Conservation (phyloP, 2,797 vertebrate species). For the Pseudochaenichthys georgianus region DNA sequence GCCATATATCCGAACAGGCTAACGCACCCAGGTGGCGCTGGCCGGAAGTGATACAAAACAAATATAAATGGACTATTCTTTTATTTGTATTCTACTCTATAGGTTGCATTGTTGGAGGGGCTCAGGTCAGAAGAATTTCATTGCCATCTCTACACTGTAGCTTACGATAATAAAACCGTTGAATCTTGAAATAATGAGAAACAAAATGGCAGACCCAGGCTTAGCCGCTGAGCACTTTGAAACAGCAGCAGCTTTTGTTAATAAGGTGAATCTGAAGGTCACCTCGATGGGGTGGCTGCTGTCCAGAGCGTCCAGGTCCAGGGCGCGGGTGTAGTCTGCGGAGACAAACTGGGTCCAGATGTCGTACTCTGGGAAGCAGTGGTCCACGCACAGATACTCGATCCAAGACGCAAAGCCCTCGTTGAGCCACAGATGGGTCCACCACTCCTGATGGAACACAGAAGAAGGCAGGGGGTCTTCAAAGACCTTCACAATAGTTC, state of each 20-base stretch:
- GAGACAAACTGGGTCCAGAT: constrained; percentile 99
- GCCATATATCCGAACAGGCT: no score
- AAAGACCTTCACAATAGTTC: background rate
- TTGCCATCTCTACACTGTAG: no score
- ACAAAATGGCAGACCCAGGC: no score
- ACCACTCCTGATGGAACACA: constrained; percentile 91
- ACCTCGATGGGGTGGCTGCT: constrained; percentile 99
- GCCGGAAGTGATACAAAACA: no score
- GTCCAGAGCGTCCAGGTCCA: constrained; percentile 97
- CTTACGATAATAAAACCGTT: no score
- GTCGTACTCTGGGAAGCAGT: constrained; percentile 99
- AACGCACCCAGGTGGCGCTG: no score
- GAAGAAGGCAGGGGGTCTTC: background rate
- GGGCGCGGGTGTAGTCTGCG: constrained; percentile 96
- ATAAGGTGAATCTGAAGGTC: background rate
- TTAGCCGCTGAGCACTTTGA: no score
- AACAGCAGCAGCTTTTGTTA: background rate
- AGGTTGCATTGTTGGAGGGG: no score
- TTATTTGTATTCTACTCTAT: no score
- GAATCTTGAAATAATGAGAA: no score
- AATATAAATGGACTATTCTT: no score
- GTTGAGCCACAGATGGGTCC: constrained; percentile 99
- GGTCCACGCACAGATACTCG: constrained; percentile 98
- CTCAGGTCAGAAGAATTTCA: no score
- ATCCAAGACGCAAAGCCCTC: constrained; percentile 99